Evolutionary conservation across 2,888 invertebrate species (phyloP), one percentile per base, ranked within the genome.

Genomic region (Volucella zonaria): DNA sequence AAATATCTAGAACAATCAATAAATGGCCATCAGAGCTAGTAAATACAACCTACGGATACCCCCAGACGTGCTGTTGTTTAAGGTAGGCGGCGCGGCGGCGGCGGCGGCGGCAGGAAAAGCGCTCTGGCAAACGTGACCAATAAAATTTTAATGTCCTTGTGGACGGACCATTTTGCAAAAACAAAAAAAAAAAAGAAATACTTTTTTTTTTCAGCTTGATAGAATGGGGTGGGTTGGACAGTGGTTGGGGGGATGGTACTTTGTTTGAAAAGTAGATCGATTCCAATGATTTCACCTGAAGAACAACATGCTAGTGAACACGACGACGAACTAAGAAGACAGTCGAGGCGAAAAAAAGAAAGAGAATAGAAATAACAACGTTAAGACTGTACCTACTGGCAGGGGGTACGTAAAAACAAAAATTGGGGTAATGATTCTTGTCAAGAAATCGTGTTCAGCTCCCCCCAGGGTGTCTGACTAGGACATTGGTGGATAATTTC

Each of bases 1-100:
- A 61, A 51, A 43, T 9, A 74, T 56, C 59, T 47, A 56, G 62
- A 54, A 78, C 58, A 83, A 83, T 83, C 83, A 71, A 80, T 83
- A 79, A 83, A 83, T 75, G 75, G 80, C 83, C 83, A 83, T 83
- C 56, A 71, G 70, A 64, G 56, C 10, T 64, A 70, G 75, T 70
- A 71, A 56, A 77, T 71, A 61, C 11, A 42, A 18, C 14, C 9
- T 45, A 68, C 31, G 31, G 31, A 6, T 31, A 31, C 31, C 31
- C 31, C 31, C 31, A 31, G 31, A 31, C 31, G 31, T 31, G 31
- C 1, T 31, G 31, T 31, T 31, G 31, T 31, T 31, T 31, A 31
- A 31, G 31, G 31, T 31, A 6, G 31, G 31, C 0, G 31, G 23
- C 1, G 6, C 23, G 23, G 23, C 23, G 23, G 6, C 31, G 31